A percentile compares a stretch with the other conserved stretches of the same genome.
Evolutionary conservation across 2,888 invertebrate species (phyloP).

Genomic region (Cyclophora albipunctata): DNA sequence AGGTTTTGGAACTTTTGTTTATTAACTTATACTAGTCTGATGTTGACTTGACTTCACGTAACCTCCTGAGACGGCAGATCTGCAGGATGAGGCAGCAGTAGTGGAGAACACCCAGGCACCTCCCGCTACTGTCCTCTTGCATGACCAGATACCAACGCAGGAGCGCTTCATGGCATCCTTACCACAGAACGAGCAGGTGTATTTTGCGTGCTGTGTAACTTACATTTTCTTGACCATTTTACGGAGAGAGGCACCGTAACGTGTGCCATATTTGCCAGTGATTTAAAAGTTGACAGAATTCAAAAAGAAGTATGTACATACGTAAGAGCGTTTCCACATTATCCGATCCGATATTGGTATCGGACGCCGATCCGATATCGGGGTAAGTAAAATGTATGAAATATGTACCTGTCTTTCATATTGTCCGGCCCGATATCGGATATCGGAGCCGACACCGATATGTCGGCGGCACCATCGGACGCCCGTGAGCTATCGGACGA

Average conservation of each 20-base stretch:
- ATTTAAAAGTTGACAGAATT: too few relatives aligned
- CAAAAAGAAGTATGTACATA: too few relatives aligned
- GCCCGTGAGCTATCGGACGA: too few relatives aligned
- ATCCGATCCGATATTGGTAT: too few relatives aligned
- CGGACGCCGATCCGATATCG: too few relatives aligned
- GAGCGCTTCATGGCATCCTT: constrained; percentile 99
- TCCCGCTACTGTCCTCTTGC: constrained; percentile 97
- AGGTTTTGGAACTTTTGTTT: constrained; percentile 32
- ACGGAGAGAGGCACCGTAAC: constrained; percentile 99
- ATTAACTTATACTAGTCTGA: constrained; percentile 57
- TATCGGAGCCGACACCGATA: too few relatives aligned
- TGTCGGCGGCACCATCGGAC: too few relatives aligned
- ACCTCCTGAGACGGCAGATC: constrained; percentile 97
- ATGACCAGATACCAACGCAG: constrained; percentile 98
- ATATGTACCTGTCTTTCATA: too few relatives aligned
- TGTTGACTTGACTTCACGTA: constrained; percentile 85
- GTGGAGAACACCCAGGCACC: constrained; percentile 99
- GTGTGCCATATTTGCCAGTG: constrained; percentile 99
- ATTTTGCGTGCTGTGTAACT: constrained; percentile 99
- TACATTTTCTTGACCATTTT: constrained; percentile 99
- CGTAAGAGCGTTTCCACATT: too few relatives aligned
- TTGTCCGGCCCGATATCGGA: too few relatives aligned
- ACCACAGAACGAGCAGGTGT: constrained; percentile 99
- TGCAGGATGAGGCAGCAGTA: constrained; percentile 97
- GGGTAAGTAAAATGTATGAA: too few relatives aligned